Percentiles rank a stretch among this genome's conserved stretches.
Conservation (phyloP, 2,113 vertebrate genomes). For the Petrocephalus zakoni region DNA sequence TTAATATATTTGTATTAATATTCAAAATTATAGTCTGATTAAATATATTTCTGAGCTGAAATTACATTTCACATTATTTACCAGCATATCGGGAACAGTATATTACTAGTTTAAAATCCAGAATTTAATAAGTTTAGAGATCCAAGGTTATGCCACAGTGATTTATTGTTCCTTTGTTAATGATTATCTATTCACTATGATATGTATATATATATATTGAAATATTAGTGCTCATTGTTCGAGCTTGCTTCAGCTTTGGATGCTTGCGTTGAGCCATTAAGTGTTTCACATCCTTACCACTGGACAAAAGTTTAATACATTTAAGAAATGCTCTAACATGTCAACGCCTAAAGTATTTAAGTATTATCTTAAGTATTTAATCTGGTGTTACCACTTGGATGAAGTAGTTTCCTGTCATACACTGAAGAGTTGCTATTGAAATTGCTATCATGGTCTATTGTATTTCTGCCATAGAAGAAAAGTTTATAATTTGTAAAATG, state of each 20-base stretch:
- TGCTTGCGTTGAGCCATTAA: background rate
- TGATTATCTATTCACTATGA: background rate
- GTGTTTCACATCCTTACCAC: background rate
- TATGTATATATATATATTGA: background rate
- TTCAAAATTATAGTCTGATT: background rate
- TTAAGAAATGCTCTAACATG: background rate
- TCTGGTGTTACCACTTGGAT: background rate
- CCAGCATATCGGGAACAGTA: background rate
- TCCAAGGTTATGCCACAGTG: background rate
- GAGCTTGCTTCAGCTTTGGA: background rate
- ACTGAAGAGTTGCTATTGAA: no score
- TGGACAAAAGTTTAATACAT: slow-evolving; percentile 2
- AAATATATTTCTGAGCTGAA: background rate
- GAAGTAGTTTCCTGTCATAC: background rate
- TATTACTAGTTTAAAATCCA: background rate
- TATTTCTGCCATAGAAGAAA: background rate
- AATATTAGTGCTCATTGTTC: background rate
- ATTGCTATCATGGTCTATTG: background rate
- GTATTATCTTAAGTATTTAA: background rate
- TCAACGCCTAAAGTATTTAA: no score
- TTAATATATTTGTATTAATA: background rate
- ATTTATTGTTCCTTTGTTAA: background rate
- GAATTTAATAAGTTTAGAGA: no score
- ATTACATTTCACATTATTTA: background rate
- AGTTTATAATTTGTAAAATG: background rate